Conservation (phyloP, 2,797 vertebrate genomes). For the Sphaeramia orbicularis region DNA sequence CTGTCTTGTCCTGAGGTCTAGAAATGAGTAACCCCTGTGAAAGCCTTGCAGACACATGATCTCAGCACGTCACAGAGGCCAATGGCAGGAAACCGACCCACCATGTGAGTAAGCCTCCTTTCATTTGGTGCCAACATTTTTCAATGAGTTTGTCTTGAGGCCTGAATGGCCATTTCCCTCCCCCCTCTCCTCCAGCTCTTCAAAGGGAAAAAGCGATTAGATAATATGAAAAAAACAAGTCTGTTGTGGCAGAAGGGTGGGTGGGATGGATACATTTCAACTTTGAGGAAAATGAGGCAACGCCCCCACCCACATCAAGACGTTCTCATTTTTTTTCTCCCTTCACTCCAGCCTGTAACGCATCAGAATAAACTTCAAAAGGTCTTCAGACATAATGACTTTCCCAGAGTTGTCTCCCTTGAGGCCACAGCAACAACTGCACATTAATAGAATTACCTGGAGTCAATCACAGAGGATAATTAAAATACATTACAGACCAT, state of each 20-base stretch:
- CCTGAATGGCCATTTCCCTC: constrained; percentile 84
- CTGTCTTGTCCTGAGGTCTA: constrained; percentile 85
- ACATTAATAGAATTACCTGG: constrained; percentile 85
- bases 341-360: constrained; percentile 70
- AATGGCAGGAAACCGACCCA: constrained; percentile 88
- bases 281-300: constrained; percentile 88
- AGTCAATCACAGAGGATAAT: constrained; percentile 75
- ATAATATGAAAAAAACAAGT: constrained; percentile 87
- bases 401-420: constrained; percentile 81
- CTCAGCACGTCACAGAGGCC: constrained; percentile 86
- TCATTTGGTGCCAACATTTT: constrained; percentile 89
- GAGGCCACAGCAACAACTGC: constrained; percentile 81
- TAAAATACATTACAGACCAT: constrained; percentile 75
- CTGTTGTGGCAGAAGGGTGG: constrained; percentile 87
- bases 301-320: constrained; percentile 82
- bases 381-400: constrained; percentile 79
- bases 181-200: constrained; percentile 78
- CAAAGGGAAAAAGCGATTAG: constrained; percentile 84
- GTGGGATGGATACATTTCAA: constrained; percentile 84
- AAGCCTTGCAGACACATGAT: constrained; percentile 90
- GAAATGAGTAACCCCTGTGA: constrained; percentile 89
- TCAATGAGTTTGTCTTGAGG: constrained; percentile 88
- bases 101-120: constrained; percentile 86
- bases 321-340: constrained; percentile 58
- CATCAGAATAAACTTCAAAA: constrained; percentile 84